Evolutionary conservation across 92 coral and sea anemone species (phyloP), one percentile per base, ranked within the genome.

Genomic region (Pocillopora grandis): DNA sequence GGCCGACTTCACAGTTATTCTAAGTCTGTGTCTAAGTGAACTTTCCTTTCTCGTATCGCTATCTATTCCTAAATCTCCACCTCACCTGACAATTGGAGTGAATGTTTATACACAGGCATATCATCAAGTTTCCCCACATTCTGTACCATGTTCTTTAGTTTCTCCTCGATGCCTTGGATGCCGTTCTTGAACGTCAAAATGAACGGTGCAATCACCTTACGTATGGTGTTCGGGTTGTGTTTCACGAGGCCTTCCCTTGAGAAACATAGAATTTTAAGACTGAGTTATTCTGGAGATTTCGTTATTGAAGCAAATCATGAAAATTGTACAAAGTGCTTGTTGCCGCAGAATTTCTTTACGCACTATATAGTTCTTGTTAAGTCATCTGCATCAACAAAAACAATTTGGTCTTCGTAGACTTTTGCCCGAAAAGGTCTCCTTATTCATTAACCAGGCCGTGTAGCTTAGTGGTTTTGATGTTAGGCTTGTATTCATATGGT

Each of bases 131-230:
- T 82, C 49, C 92, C 98, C 3, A 76, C 72, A 19, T 81, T 88
- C 58, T 86, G 77, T 2, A 96, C 94, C 73, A 82, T 68, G 58
- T 83, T 85, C 59, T 67, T 85, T 23, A 96, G 62, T 70, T 62
- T 91, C 13, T 91, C 77, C 56, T 90, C 90, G 55, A 84, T 76
- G 49, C 92, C 90, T 55, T 70, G 72, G 12, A 85, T 87, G 33
- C 81, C 90, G 63, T 92, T 82, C 56, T 87, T 87, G 83, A 96
- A 96, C 12, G 93, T 92, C 48, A 96, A 79, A 49, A 93, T 87
- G 73, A 96, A 96, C 20, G 95, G 92, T 17, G 94, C 99, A 20
- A 94, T 80, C 55, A 94, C 99, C 61, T 96, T 96, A 20, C 93
- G 88, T 23, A 96, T 79, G 18, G 98, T 94, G 78, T 87, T 92